phyloP scores from a whole-genome alignment of 2,797 vertebrate species.

The Rhinogobio ventralis region DNA sequence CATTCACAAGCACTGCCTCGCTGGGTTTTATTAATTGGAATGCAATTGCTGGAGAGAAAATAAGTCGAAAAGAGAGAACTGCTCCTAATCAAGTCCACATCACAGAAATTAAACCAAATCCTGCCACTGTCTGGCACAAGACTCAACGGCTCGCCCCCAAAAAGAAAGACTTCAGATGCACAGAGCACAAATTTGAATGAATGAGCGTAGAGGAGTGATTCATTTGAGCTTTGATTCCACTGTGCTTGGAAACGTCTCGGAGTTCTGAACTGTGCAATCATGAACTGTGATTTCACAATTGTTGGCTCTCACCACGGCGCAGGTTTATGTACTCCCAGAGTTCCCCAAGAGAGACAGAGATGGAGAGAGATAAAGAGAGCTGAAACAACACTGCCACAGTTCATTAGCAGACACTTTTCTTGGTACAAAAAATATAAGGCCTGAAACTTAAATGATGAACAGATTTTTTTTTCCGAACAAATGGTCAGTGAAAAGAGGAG shows the following conservation, averaged over 20 bases:
- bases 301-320: conserved; percentile 53
- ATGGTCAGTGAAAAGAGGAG: conserved; percentile 1
- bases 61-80: conserved; percentile 52
- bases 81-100: conserved; percentile 78
- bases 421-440: conserved; percentile 30
- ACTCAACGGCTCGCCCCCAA: conserved; percentile 30
- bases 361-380: conserved; percentile 20
- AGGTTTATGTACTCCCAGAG: conserved; percentile 49
- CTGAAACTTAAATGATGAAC: conserved; percentile 3
- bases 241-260: conserved; percentile 36
- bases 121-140: conserved; percentile 58
- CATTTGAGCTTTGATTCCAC: conserved; percentile 71
- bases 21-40: conserved; percentile 81
- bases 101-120: conserved; percentile 76
- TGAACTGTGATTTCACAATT: conserved; percentile 64
- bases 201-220: conserved; percentile 65
- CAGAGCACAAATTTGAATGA: conserved; percentile 65
- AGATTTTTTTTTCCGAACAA: not conserved
- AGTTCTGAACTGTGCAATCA: conserved; percentile 39
- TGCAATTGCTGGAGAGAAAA: conserved; percentile 69
- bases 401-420: conserved; percentile 37
- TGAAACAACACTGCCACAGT: conserved; percentile 39
- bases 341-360: conserved; percentile 56
- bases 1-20: conserved; percentile 75
- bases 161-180: conserved; percentile 27